Base-by-base conservation (phyloP, 2,113 vertebrate genomes). In the Neotoma lepida region DNA sequence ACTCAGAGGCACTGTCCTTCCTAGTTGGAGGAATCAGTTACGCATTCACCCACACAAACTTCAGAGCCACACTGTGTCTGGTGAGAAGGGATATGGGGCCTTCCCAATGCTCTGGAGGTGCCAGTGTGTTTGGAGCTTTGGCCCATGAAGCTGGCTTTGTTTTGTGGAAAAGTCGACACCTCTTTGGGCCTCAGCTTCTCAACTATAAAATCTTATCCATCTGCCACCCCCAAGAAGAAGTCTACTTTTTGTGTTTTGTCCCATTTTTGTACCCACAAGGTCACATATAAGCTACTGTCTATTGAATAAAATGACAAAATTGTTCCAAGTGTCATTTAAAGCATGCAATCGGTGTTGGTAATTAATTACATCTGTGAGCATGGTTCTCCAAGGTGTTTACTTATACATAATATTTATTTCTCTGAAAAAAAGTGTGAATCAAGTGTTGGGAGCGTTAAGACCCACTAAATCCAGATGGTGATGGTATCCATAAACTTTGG, bases 291-390 rank as follows among this genome's bases (percentile, higher is more conserved):
- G 74, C 15, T 46, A 30, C 54, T 39, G 2, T 81, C 46, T 86
- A 30, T 66, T 46, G 64, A 63, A 39, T 93, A 82, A 86, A 90
- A 78, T 91, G 77, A 66, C 30, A 44, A n/a, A 39, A 6, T 56
- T 86, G 4, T 71, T 28, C 64, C 63, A 86, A 91, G 35, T 91
- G 78, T 1, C 63, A 46, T 93, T 88, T 86, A 70, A 86, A 90
- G 56, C 78, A 12, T 70, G 5, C 24, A 88, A 18, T 33, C 20
- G 22, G 8, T 56, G 4, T 70, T 90, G 12, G 24, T 78, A 90
- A 84, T 80, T 78, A 90, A 84, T 80, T 92, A 73, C 63, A 86
- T 86, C 49, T 56, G 33, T 39, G 54, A 90, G 56, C 22, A 14
- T n/a, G 18, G 8, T 10, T 44, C 44, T 77, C 26, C n/a, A 49